These are phyloP conservation scores for Zaprionus ghesquierei DNA, from an alignment of 1,140 invertebrate genomes.

Conservation along the genomic window DNA sequence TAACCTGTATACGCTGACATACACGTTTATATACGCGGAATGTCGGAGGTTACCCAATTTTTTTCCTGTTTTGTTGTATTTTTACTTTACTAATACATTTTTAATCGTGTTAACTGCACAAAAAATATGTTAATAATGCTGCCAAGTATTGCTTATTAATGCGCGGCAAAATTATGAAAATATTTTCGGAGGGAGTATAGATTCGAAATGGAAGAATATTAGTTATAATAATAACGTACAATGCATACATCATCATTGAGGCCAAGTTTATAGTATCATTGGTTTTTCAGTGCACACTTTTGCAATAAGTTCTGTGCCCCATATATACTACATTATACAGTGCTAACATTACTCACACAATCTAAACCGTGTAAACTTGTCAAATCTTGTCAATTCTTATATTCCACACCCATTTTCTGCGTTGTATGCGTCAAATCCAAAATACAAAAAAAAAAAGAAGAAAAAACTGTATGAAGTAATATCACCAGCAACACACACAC, in stretches of 20 bases:
- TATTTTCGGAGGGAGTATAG: background rate
- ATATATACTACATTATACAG: slow-evolving; percentile 15
- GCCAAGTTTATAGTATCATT: background rate
- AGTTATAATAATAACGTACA: background rate
- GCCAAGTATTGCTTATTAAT: slow-evolving; percentile 70
- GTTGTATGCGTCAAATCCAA: slow-evolving; percentile 55
- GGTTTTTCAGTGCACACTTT: slow-evolving; percentile 16
- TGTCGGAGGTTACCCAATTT: too few species aligned
- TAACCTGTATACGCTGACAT: too few species aligned
- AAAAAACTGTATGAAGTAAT: slow-evolving; percentile 21
- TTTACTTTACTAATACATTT: slow-evolving; percentile 11
- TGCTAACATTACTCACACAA: slow-evolving; percentile 58
- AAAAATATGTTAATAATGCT: slow-evolving; percentile 71
- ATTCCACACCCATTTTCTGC: slow-evolving; percentile 79
- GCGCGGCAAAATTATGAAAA: slow-evolving; percentile 50
- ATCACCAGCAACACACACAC: slow-evolving; percentile 11
- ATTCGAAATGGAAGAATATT: background rate
- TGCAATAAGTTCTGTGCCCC: background rate
- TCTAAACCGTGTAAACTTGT: slow-evolving; percentile 38
- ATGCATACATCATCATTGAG: background rate
- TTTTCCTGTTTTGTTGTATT: background rate
- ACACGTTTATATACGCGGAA: too few species aligned
- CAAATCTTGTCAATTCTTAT: slow-evolving; percentile 46
- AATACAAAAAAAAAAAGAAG: slow-evolving; percentile 12
- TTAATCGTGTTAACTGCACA: too few species aligned